phyloP scores from a whole-genome alignment of 2,888 invertebrate genomes.

The Pasiphila rectangulata region DNA sequence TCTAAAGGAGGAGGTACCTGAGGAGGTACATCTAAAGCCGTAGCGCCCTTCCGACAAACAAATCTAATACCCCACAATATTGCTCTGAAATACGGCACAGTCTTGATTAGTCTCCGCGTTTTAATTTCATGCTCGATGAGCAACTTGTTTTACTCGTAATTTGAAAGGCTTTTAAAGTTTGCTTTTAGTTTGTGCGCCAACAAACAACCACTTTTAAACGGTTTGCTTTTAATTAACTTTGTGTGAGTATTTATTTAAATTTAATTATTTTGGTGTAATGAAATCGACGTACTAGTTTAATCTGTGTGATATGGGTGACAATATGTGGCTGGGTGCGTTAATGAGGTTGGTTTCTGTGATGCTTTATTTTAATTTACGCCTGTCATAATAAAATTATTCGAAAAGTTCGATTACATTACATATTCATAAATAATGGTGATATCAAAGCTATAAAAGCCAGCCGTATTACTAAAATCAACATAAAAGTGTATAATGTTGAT shows the following conservation, averaged over 20 bases:
- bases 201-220: conserved; percentile 8
- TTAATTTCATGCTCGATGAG: conserved; percentile 6
- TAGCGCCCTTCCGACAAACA: conserved; percentile 3
- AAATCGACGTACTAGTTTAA: conserved; percentile 10
- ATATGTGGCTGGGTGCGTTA: conserved; percentile 3
- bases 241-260: neutral
- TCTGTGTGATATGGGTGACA: conserved; percentile 11
- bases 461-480: neutral
- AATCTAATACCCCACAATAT: conserved; percentile 4
- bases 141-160: conserved; percentile 3
- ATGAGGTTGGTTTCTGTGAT: conserved; percentile 2
- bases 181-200: neutral
- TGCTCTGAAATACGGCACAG: neutral
- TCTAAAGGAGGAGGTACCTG: too few relatives aligned
- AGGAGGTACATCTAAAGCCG: conserved; percentile 7
- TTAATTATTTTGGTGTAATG: conserved; percentile 11
- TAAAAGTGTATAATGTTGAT: neutral
- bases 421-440: conserved; percentile 3
- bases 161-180: conserved; percentile 4
- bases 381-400: conserved; percentile 16
- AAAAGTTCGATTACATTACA: conserved; percentile 4
- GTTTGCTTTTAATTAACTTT: conserved; percentile 13
- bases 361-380: conserved; percentile 12
- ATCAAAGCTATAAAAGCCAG: neutral
- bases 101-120: neutral